Percentiles rank a stretch among this genome's conserved stretches.
Evolutionary conservation across 2,797 vertebrate genomes (phyloP).

Genomic region (Xyrichtys novacula): DNA sequence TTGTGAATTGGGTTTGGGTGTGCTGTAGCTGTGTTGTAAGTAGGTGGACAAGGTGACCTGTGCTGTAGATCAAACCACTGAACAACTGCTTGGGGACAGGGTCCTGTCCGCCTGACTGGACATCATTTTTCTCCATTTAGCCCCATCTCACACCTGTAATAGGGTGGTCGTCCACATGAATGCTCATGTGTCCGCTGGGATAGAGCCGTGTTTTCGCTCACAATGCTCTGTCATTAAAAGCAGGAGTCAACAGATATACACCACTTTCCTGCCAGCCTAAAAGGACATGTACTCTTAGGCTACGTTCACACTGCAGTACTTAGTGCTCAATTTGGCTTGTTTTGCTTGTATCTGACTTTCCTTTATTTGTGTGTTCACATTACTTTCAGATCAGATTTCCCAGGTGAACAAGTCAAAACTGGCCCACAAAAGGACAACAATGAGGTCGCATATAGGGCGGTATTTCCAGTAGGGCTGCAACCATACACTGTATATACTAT

Average conservation of each 20-base stretch:
- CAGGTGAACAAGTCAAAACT: too few species aligned
- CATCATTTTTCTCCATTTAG: constrained; percentile 83
- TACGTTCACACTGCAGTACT: too few species aligned
- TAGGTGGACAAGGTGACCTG: constrained; percentile 76
- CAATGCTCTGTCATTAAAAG: constrained; percentile 62
- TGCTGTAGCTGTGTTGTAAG: constrained; percentile 64
- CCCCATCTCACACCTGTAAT: constrained; percentile 80
- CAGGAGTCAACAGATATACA: constrained; percentile 56
- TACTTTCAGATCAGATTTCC: too few species aligned
- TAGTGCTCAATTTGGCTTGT: too few species aligned
- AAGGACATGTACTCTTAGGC: constrained; percentile 1
- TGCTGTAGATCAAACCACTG: constrained; percentile 77
- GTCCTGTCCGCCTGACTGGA: constrained; percentile 75
- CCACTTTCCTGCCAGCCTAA: constrained; percentile 25
- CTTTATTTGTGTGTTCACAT: too few species aligned
- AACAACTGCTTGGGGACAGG: constrained; percentile 80
- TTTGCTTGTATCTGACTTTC: too few species aligned
- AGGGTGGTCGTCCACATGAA: constrained; percentile 76
- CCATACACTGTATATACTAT: too few species aligned
- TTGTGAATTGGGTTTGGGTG: constrained; percentile 68
- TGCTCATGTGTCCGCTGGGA: constrained; percentile 63
- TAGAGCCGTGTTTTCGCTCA: constrained; percentile 54
- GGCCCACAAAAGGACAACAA: too few species aligned
- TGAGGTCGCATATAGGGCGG: too few species aligned
- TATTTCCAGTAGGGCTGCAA: too few species aligned